Evolutionary conservation across 2,113 vertebrate species (phyloP).

Genomic region (Chlamydotis undulata): DNA sequence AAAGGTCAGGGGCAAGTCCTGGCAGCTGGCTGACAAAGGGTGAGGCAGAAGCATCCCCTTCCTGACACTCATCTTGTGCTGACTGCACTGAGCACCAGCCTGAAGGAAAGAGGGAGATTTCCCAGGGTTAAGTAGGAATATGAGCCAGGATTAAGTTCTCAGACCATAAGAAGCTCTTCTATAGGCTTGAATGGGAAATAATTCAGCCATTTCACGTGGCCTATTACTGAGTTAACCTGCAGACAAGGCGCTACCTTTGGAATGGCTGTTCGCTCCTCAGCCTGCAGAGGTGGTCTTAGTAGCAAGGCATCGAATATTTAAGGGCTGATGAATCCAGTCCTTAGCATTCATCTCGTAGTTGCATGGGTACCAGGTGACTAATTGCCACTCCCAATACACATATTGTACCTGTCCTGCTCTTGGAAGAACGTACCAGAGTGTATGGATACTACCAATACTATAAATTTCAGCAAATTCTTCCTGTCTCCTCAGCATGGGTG

Average conservation of each 20-base stretch:
- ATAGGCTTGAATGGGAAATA: background rate
- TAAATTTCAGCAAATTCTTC: background rate
- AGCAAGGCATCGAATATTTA: background rate
- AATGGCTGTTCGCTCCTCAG: background rate
- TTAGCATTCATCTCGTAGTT: background rate
- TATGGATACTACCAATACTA: background rate
- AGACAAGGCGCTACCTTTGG: background rate
- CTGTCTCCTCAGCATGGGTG: background rate
- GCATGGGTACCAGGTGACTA: background rate
- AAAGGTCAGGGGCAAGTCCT: background rate
- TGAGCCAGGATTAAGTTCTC: background rate
- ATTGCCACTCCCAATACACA: background rate
- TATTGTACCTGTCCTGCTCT: background rate
- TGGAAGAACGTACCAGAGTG: background rate
- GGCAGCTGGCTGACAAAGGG: background rate
- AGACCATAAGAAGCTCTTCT: background rate
- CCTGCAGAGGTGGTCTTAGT: background rate
- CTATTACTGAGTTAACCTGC: background rate
- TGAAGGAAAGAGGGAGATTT: background rate
- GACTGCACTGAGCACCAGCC: background rate
- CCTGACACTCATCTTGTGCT: rapidly evolving
- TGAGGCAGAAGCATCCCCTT: background rate
- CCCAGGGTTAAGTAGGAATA: background rate
- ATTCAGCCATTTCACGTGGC: background rate
- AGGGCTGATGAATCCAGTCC: background rate